A percentile compares a stretch with the other conserved stretches of the same genome.
These are phyloP conservation scores for Poecilia wingei DNA, from an alignment of 2,797 vertebrate genomes.

Conservation along the genomic window DNA sequence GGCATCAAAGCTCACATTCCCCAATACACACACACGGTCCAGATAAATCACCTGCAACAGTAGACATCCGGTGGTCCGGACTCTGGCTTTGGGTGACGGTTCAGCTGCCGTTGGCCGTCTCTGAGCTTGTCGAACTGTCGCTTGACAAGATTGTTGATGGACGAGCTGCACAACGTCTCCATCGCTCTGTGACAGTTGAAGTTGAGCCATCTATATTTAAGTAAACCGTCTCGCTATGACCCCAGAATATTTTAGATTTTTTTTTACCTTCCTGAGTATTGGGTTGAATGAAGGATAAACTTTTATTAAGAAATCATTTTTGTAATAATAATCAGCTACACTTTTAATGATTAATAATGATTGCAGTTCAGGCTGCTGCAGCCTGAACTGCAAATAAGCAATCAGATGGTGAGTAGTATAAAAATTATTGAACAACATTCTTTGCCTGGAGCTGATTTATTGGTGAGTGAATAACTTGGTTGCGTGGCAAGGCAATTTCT, in stretches of 20 bases:
- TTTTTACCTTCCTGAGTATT: background rate
- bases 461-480: background rate
- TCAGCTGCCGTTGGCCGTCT: slow-evolving; percentile 74
- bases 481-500: background rate
- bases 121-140: slow-evolving; percentile 49
- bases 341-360: background rate
- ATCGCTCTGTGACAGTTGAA: slow-evolving; percentile 13
- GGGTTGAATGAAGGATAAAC: background rate
- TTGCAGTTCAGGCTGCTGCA: background rate
- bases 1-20: slow-evolving; percentile 63
- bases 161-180: slow-evolving; percentile 44
- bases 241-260: background rate
- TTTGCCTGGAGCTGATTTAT: background rate
- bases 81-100: slow-evolving; percentile 39
- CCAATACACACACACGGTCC: slow-evolving; percentile 43
- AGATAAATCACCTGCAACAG: slow-evolving; percentile 72
- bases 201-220: background rate
- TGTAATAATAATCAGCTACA: background rate
- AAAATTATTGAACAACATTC: background rate
- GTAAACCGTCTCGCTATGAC: background rate
- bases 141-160: slow-evolving; percentile 46
- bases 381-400: background rate
- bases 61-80: slow-evolving; percentile 58
- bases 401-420: background rate
- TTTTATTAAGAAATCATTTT: background rate